phyloP scores from a whole-genome alignment of 2,113 vertebrate species.

The Tylochromis polylepis region DNA sequence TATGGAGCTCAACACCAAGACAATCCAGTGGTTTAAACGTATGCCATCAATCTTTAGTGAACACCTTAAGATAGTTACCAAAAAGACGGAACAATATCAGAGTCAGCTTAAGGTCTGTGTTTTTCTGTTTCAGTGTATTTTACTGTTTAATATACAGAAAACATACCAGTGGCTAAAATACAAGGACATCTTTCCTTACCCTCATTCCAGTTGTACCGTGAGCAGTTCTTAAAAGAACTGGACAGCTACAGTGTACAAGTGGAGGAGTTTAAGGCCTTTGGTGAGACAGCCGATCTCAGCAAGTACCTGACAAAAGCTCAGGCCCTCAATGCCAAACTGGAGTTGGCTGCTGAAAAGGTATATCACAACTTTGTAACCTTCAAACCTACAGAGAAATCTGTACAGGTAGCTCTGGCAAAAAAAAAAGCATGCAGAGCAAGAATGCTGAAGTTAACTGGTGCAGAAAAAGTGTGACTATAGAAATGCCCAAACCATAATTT shows the following conservation, averaged over 20 bases:
- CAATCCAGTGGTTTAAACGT: constrained; percentile 78
- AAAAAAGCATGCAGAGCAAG: neutral
- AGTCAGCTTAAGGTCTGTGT: constrained; percentile 77
- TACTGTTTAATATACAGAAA: neutral
- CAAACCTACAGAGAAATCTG: neutral
- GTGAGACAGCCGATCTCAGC: constrained; percentile 74
- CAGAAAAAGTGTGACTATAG: neutral
- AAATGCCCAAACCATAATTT: neutral
- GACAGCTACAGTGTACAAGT: constrained; percentile 76
- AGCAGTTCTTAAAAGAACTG: constrained; percentile 80
- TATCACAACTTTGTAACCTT: neutral
- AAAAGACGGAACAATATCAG: constrained; percentile 81
- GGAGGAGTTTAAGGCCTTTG: constrained; percentile 76
- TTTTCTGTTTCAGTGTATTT: neutral
- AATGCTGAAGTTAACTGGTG: neutral
- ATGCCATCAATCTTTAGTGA: constrained; percentile 83
- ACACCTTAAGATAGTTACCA: constrained; percentile 74
- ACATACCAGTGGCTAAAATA: neutral
- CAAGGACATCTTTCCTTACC: neutral
- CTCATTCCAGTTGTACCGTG: constrained; percentile 70
- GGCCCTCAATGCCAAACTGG: constrained; percentile 75
- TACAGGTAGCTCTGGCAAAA: neutral
- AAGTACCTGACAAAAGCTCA: constrained; percentile 84
- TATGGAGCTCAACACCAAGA: constrained; percentile 73
- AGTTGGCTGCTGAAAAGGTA: constrained; percentile 81